Conservation (phyloP, 2,888 invertebrate species). For the Meandrusa payeni region DNA sequence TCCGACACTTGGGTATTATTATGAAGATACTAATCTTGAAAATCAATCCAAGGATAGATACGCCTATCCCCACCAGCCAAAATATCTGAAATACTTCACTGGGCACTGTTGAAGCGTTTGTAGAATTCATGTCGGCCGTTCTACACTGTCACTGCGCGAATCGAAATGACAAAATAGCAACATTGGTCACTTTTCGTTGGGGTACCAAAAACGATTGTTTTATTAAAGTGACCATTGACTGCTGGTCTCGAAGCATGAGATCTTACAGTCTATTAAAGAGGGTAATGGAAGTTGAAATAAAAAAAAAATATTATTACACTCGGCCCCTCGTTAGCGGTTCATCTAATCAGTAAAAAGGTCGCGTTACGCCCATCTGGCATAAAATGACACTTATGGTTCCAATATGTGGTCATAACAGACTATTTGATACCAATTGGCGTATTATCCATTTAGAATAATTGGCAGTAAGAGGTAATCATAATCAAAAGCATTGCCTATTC, state of each 20-base stretch:
- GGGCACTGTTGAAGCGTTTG: no score
- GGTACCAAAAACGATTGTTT: background rate
- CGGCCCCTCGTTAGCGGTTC: background rate
- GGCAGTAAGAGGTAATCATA: no score
- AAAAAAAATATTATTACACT: background rate
- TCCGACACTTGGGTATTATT: constrained; percentile 42
- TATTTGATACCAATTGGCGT: no score
- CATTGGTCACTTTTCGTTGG: background rate
- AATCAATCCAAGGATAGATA: constrained; percentile 41
- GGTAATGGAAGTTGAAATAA: constrained; percentile 1
- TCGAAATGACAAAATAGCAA: background rate
- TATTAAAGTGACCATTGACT: background rate
- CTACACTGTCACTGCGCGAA: background rate
- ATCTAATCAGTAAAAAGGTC: constrained; percentile 17
- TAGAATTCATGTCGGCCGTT: no score
- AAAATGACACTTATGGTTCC: constrained; percentile 1
- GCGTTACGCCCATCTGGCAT: constrained; percentile 17
- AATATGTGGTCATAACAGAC: background rate
- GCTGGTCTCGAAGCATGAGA: background rate
- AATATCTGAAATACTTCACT: constrained; percentile 27
- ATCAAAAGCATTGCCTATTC: no score
- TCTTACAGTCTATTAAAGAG: background rate
- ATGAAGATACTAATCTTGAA: constrained; percentile 41
- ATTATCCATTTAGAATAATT: no score
- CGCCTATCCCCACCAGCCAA: constrained; percentile 45